Percentiles rank a stretch among this genome's conserved stretches.
These are phyloP conservation scores for Nymphicus hollandicus DNA, from an alignment of 2,113 vertebrate genomes.

Conservation along the genomic window DNA sequence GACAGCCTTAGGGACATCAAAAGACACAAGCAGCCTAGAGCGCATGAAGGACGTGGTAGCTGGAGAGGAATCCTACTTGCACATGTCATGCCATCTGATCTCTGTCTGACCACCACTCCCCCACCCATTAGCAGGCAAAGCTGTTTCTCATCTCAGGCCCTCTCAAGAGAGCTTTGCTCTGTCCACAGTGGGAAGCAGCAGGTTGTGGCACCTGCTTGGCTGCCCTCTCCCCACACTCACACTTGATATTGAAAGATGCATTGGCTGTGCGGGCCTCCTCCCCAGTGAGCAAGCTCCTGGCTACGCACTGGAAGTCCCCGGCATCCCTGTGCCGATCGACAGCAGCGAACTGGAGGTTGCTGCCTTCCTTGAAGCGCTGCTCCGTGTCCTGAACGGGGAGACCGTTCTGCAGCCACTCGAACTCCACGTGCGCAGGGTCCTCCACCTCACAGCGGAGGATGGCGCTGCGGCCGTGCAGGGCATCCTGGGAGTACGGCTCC, in stretches of 20 bases:
- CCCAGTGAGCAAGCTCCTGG: slow-evolving; percentile 57
- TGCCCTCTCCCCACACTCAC: slow-evolving; percentile 74
- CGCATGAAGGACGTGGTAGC: rapidly evolving
- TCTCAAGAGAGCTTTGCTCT: not conserved
- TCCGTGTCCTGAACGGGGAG: slow-evolving; percentile 71
- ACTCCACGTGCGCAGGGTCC: slow-evolving; percentile 61
- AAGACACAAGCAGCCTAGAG: not conserved
- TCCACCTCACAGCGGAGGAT: slow-evolving; percentile 94
- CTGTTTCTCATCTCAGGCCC: not conserved
- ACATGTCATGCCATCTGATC: rapidly evolving
- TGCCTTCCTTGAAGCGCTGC: slow-evolving; percentile 86
- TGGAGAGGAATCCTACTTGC: not conserved
- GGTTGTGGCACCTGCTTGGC: rapidly evolving
- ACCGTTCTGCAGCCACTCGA: slow-evolving; percentile 85
- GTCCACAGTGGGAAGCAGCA: not conserved
- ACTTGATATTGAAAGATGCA: slow-evolving; percentile 96
- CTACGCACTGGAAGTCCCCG: slow-evolving; percentile 88
- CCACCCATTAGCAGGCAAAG: not conserved
- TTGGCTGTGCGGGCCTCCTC: slow-evolving; percentile 80
- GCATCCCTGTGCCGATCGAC: slow-evolving; percentile 86
- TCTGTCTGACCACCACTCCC: not conserved
- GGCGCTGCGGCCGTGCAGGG: slow-evolving; percentile 90
- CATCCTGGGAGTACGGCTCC: slow-evolving; percentile 94
- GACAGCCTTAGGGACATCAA: not conserved
- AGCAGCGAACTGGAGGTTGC: slow-evolving; percentile 89